Evolutionary conservation across 2,888 invertebrate species (phyloP), one percentile per base, ranked within the genome.

Genomic region (Ophion costatus): DNA sequence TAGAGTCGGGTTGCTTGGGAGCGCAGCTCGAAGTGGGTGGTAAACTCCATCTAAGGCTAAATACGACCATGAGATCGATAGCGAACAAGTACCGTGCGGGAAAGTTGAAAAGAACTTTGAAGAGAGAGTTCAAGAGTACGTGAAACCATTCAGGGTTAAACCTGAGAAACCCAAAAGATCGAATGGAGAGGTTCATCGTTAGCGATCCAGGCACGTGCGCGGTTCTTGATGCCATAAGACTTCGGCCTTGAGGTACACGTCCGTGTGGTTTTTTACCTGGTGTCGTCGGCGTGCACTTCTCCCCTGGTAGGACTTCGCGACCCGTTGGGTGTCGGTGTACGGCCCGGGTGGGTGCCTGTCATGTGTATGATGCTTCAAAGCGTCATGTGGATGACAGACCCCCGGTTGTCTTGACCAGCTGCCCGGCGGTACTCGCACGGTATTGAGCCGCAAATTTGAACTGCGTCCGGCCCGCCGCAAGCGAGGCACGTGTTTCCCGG

Each of bases 91-190:
- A 95, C 95, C 95, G 95, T 95, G 95, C 96, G 95, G 95, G 95
- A 96, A 96, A 96, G 95, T 94, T 96, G 95, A 95, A 95, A 95
- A 96, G 95, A 94, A 96, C 95, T 96, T 95, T 95, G 95, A 95
- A 95, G 95, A 95, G 90, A 91, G 89, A 90, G 90, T 90, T 89
- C 87, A 90, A 90, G 87, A 89, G 90, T 89, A 89, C 90, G 94
- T 94, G 94, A 94, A 94, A 94, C 94, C 94, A 94, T 94, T 94
- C 94, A 94, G 94, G 94, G 94, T 94, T 94, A 94, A 94, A 94
- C 94, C 95, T 94, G 95, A 95, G 94, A 95, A 95, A 94, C 94
- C 94, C 94, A 93, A 94, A 94, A 94, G 94, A 93, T 93, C 92
- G 93, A 93, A 93, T 93, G 93, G 93, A 92, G 83, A 84, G 90